phyloP scores from a whole-genome alignment of 2,888 invertebrate genomes.

The Limnephilus lunatus region DNA sequence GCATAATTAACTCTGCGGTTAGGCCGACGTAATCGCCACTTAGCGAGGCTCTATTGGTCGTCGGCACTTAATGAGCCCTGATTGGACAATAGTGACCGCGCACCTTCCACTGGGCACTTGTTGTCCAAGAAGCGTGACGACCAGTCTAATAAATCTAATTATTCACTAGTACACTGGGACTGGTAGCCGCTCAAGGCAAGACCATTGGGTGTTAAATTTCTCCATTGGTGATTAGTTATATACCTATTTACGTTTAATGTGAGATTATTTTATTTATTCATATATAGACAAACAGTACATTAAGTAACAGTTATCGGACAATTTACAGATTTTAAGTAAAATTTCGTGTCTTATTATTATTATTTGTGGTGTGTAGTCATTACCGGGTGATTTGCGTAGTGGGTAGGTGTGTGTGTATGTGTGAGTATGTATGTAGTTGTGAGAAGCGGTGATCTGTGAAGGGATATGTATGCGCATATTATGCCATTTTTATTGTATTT shows the following conservation, averaged over 20 bases:
- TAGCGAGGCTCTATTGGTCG: constrained; percentile 29
- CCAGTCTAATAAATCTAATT: background rate
- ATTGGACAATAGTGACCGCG: constrained; percentile 32
- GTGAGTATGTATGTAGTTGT: too few relatives aligned
- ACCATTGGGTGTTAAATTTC: background rate
- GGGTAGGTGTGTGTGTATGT: too few relatives aligned
- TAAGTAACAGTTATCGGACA: too few relatives aligned
- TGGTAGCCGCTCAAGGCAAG: background rate
- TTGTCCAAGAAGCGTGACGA: background rate
- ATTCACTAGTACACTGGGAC: background rate
- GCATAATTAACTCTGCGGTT: constrained; percentile 21
- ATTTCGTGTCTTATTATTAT: too few relatives aligned
- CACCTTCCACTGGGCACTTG: background rate
- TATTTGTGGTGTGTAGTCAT: too few relatives aligned
- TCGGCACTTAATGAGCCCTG: constrained; percentile 29
- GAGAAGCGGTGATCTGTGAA: too few relatives aligned
- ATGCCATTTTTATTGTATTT: too few relatives aligned
- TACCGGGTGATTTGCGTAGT: too few relatives aligned
- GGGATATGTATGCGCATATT: too few relatives aligned
- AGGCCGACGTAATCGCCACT: constrained; percentile 27
- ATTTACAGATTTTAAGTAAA: too few relatives aligned
- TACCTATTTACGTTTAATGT: background rate
- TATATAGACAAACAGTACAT: too few relatives aligned
- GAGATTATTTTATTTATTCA: too few relatives aligned
- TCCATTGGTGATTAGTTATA: background rate